Evolutionary conservation across 2,113 vertebrate genomes (phyloP), one percentile per base, ranked within the genome.

Genomic region (Microtus ochrogaster): DNA sequence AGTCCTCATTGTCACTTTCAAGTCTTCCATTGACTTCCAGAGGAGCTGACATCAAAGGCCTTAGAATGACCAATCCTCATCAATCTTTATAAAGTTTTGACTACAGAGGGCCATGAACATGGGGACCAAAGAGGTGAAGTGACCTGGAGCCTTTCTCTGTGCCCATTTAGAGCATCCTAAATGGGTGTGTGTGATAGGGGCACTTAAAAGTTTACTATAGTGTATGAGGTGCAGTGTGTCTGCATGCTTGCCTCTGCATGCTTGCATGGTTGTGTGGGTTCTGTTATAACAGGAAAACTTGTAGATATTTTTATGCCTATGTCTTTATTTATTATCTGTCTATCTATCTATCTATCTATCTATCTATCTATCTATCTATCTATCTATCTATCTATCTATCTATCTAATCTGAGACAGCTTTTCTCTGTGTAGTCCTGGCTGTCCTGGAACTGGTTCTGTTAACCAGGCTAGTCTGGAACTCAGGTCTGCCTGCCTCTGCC

Each of bases 41-140:
- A 93, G 89, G 41, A 97, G 44, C 84, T 89, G 94, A 91, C 92
- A 74, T 90, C 11, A 88, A 94, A 85, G 91, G 90, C 92, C 90
- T 90, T 92, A 92, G 95, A 76, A 73, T 93, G 96, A 96, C 95
- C 96, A 83, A 88, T 86, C 94, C 93, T 85, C 93, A 89, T 95
- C 90, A 95, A 82, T 90, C 96, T 93, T 70, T 88, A 58, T 88
- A 74, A 88, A 90, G 89, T 73, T 68, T 90, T 96, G 97, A 94
- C 95, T 95, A 26, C 85, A 78, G 89, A 95, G 66, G 95, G 81
- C 96, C 30, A 41, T 82, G 30, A 88, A 95, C 97, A 96, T 95
- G 94, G 94, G 97, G 95, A 84, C 85, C 61, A 91, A 89, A 92
- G 66, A 79, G 91, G 61, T 91, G 55, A 91, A 95, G 92, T 96